Base-by-base conservation (phyloP, 2,888 invertebrate genomes). In the Eupeodes luniger region DNA sequence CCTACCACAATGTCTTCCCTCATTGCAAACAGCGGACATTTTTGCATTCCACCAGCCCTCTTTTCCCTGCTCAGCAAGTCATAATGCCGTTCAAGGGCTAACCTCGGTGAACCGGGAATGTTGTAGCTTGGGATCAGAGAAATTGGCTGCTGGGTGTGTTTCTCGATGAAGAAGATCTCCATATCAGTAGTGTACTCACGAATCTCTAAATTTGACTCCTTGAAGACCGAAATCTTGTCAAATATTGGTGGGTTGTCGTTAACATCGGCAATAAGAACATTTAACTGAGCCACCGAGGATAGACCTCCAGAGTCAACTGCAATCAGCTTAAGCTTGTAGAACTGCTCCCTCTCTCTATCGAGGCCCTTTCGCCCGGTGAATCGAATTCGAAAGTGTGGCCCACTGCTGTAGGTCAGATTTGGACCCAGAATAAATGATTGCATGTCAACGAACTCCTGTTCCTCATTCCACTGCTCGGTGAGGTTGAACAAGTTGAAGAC, bases 161-260 rank as follows among this genome's bases (percentile, higher is more conserved):
- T 92, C 70, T 94, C 94, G 11, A 93, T 92, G 79, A 93, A 94
- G 70, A 93, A 91, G 27, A 94, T 94, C 59, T 94, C 94, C 90
- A 94, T 94, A 61, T 95, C 95, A 81, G 95, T 95, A 19, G 93
- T 92, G 84, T 95, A 94, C 91, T 96, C 96, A 2, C 96, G 91
- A 47, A 97, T 94, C 82, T 96, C 95, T 34, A 96, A 94, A 10
- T 95, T 95, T 90, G 96, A 95, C 78, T 96, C 96, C 72, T 96
- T 94, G 5, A 96, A 95, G 53, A 97, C 95, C 0, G 95, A 94
- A 90, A 97, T 95, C 91, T 96, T 95, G 78, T 95, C 95, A 90
- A 96, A 97, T 72, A 94, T 94, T 0, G 97, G 97, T 14, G 95
- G 92, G 92, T 97, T 97, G 91, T 98, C 98, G 91, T 98, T 98